Percentiles rank a stretch among this genome's conserved stretches.
Evolutionary conservation across 2,888 invertebrate species (phyloP).

Genomic region (Agrilus cyanescens): DNA sequence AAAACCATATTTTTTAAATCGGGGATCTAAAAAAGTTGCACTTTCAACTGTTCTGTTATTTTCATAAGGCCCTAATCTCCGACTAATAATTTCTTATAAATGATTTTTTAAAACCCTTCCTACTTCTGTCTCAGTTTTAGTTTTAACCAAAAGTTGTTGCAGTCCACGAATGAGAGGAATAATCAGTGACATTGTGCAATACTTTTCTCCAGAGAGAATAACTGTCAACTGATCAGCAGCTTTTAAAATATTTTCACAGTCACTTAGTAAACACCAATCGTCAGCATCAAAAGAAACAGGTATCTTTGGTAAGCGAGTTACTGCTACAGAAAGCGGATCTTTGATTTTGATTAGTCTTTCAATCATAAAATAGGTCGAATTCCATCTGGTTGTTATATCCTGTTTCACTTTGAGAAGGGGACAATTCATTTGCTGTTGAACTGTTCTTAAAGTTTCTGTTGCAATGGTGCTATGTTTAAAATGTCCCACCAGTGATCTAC

Average conservation of each 20-base stretch:
- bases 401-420: conserved; percentile 18
- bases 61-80: conserved; percentile 13
- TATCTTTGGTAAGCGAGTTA: conserved; percentile 9
- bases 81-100: conserved; percentile 9
- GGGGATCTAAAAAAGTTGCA: conserved; percentile 17
- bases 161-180: conserved; percentile 16
- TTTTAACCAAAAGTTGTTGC: conserved; percentile 1
- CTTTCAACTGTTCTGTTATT: conserved; percentile 13
- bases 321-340: conserved; percentile 10
- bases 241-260: conserved; percentile 14
- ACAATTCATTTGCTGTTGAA: conserved; percentile 15
- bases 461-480: conserved; percentile 19
- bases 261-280: conserved; percentile 16
- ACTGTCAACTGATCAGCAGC: conserved; percentile 13
- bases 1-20: conserved; percentile 17
- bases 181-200: conserved; percentile 16
- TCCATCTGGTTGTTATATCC: conserved; percentile 18
- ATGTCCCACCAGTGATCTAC: conserved; percentile 15
- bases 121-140: conserved; percentile 5
- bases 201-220: conserved; percentile 18
- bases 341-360: conserved; percentile 16
- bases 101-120: conserved; percentile 4
- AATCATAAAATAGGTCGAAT: conserved; percentile 16
- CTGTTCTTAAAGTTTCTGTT: conserved; percentile 14
- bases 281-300: conserved; percentile 14